Evolutionary conservation across 2,113 vertebrate species (phyloP).

Genomic region (Acanthochromis polyacanthus): DNA sequence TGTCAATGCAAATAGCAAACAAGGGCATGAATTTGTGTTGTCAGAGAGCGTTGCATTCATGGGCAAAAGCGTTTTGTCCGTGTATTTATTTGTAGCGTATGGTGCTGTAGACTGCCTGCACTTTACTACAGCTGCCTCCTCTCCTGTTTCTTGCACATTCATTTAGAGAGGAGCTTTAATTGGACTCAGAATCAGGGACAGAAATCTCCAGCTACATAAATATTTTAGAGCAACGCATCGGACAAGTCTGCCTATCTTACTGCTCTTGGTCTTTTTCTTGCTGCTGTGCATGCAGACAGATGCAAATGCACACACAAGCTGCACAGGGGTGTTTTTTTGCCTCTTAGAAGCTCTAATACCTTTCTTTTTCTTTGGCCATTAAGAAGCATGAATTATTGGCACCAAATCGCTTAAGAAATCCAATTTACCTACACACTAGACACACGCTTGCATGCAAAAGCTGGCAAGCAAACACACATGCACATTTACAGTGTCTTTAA

Average conservation of each 20-base stretch:
- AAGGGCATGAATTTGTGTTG: conserved; percentile 22
- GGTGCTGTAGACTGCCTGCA: conserved; percentile 25
- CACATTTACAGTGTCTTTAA: conserved; percentile 55
- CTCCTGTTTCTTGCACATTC: conserved; percentile 50
- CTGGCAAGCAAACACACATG: conserved; percentile 44
- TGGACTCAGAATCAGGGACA: conserved; percentile 73
- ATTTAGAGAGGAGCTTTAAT: conserved; percentile 72
- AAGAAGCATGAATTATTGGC: conserved; percentile 53
- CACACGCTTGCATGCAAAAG: conserved; percentile 15
- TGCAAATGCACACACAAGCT: conserved; percentile 16
- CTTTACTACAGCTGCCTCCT: conserved; percentile 25
- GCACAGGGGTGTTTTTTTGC: neutral
- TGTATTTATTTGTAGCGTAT: neutral
- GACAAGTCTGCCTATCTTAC: conserved; percentile 54
- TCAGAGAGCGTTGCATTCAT: conserved; percentile 31
- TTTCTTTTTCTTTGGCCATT: conserved; percentile 29
- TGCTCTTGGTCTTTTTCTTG: conserved; percentile 43
- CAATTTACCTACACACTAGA: conserved; percentile 41
- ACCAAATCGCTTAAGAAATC: conserved; percentile 49
- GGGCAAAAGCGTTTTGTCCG: conserved; percentile 10
- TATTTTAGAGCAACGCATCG: conserved; percentile 72
- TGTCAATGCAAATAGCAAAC: conserved; percentile 47
- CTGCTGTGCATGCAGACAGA: conserved; percentile 16
- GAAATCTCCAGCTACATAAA: conserved; percentile 75
- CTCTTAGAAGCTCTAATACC: conserved; percentile 17